Percentiles rank a stretch among this genome's conserved stretches.
Evolutionary conservation across 2,888 invertebrate species (phyloP).

Genomic region (Chaitophorus viminalis): DNA sequence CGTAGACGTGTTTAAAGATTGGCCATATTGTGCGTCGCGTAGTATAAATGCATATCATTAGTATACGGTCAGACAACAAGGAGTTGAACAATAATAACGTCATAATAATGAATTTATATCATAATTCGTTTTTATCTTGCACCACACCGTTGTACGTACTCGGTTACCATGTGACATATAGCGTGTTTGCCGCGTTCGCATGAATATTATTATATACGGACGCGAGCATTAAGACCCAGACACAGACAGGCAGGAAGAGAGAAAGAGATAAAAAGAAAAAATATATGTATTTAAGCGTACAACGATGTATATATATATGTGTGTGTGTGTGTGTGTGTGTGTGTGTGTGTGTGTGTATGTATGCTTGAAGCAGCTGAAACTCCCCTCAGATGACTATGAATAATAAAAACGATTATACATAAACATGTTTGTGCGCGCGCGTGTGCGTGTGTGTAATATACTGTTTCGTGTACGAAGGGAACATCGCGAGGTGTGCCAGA

Average conservation of each 20-base stretch:
- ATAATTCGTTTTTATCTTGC: background rate
- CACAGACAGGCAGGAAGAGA: background rate
- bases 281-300: too few relatives aligned
- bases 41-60: too few relatives aligned
- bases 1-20: too few relatives aligned
- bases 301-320: too few relatives aligned
- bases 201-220: background rate
- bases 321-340: background rate
- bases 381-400: slow-evolving; percentile 27
- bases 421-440: background rate
- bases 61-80: too few relatives aligned
- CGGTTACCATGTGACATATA: background rate
- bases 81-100: too few relatives aligned
- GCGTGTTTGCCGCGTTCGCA: background rate
- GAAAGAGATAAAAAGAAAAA: slow-evolving; percentile 1
- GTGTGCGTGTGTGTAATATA: background rate
- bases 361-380: slow-evolving; percentile 26
- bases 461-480: slow-evolving; percentile 12
- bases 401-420: slow-evolving; percentile 9
- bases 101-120: background rate
- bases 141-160: background rate
- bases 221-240: background rate
- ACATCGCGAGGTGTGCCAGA: slow-evolving; percentile 20
- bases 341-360: slow-evolving; percentile 3
- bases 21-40: too few relatives aligned